Evolutionary conservation across 2,888 invertebrate species (phyloP), one percentile per base, ranked within the genome.

Genomic region (Ochropleura plecta): DNA sequence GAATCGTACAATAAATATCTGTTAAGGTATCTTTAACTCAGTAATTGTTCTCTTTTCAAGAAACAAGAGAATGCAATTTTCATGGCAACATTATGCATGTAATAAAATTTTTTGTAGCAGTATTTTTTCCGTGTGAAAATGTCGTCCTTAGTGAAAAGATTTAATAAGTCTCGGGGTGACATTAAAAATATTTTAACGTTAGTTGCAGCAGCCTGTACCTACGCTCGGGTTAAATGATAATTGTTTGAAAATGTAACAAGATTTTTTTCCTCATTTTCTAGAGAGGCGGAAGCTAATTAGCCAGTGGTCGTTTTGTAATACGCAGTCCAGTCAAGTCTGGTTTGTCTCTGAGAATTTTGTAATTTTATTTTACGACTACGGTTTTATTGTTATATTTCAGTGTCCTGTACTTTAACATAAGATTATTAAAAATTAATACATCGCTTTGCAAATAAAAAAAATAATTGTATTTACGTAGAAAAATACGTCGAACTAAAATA

Each of bases 41-140:
- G 79, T 92, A 92, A 93, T 92, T 91, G 90, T 89, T 86, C 82
- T 89, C 87, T 92, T 92, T 92, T 91, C 85, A 82, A 87, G 87
- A 89, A 88, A 93, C 91, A 93, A 88, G 91, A 83, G 86, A 93
- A 92, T 94, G 93, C 93, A 92, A 94, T 94, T 93, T 86, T 91
- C 83, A 87, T 77, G 81, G 84, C 83, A 84, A 78, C 85, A 86
- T 88, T 88, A 86, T 85, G 89, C 88, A 88, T 88, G 83, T 86
- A 83, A 87, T 88, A 88, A 82, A 70, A 78, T 83, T 82, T 85
- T 73, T 76, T 55, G 55, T 63, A 5, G 0, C 7, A 48, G 49
- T 49, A n/a, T 53, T 64, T 51, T 72, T 79, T 79, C 65, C 76
- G 82, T 82, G 74, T 72, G 65, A 79, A 79, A 84, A 78, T 77